phyloP scores from a whole-genome alignment of 2,888 invertebrate species.

The Seira musarum region DNA sequence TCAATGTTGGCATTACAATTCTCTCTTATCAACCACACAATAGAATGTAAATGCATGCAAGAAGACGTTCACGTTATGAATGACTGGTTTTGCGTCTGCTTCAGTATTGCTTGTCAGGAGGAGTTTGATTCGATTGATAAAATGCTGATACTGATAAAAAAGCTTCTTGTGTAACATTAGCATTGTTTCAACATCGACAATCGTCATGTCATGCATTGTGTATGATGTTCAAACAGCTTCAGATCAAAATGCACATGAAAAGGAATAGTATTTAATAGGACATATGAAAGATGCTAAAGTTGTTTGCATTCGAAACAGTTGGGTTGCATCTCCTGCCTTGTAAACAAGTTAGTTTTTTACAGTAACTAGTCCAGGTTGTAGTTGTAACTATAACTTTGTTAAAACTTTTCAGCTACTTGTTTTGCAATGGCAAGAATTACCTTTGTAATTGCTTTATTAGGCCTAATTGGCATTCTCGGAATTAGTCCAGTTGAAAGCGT shows the following conservation, averaged over 20 bases:
- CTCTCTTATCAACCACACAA: too few relatives aligned
- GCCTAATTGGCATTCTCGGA: constrained; percentile 28
- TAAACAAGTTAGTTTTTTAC: not conserved
- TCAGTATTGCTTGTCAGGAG: too few relatives aligned
- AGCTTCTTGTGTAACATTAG: not conserved
- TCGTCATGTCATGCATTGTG: not conserved
- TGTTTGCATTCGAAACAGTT: not conserved
- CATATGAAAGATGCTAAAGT: not conserved
- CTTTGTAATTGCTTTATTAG: constrained; percentile 21
- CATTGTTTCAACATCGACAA: not conserved
- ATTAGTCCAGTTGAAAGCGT: constrained; percentile 21
- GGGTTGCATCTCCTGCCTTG: not conserved
- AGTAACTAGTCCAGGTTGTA: too few relatives aligned
- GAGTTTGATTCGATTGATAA: too few relatives aligned
- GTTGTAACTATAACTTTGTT: not conserved
- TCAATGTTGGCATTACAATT: too few relatives aligned
- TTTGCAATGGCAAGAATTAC: constrained; percentile 36
- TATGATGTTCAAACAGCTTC: not conserved
- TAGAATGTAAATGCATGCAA: too few relatives aligned
- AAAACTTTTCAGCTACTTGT: not conserved
- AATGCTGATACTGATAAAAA: too few relatives aligned
- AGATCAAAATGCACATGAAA: too few relatives aligned
- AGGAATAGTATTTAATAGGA: not conserved
- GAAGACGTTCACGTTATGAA: too few relatives aligned
- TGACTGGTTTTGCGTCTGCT: too few relatives aligned